These are phyloP conservation scores for Ariopsis seemanni DNA, from an alignment of 2,113 vertebrate genomes.

Conservation along the genomic window DNA sequence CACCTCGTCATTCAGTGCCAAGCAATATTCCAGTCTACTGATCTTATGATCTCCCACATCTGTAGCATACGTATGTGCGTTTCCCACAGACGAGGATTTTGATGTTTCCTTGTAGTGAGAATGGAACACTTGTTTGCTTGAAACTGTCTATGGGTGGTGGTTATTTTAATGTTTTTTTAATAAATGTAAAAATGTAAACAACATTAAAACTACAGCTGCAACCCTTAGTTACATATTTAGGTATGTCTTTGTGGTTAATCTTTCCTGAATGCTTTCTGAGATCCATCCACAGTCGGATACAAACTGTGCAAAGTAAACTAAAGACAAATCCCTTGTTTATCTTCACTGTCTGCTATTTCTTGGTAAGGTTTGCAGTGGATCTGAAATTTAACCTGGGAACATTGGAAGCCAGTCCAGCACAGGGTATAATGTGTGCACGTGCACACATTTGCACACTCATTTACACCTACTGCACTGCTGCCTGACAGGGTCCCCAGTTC, in stretches of 20 bases:
- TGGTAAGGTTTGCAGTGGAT: no score
- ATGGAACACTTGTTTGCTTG: background rate
- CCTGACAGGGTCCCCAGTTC: background rate
- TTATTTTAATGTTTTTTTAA: no score
- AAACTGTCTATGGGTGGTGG: background rate
- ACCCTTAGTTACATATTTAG: background rate
- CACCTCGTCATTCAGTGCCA: background rate
- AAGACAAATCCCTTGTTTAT: background rate
- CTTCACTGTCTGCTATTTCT: background rate
- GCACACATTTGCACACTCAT: background rate
- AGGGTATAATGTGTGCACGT: background rate
- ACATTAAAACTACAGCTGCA: background rate
- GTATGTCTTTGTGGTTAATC: no score
- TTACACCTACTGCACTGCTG: background rate
- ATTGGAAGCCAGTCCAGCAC: background rate
- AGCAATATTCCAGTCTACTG: background rate
- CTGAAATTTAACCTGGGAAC: no score
- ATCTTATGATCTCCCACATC: background rate
- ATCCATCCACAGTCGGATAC: background rate
- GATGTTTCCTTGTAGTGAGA: background rate
- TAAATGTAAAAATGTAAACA: background rate
- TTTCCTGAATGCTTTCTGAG: background rate
- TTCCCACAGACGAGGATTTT: background rate
- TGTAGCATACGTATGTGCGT: background rate
- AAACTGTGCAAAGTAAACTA: background rate